phyloP scores from a whole-genome alignment of 1,140 invertebrate genomes.

The Melanaphis sacchari region DNA sequence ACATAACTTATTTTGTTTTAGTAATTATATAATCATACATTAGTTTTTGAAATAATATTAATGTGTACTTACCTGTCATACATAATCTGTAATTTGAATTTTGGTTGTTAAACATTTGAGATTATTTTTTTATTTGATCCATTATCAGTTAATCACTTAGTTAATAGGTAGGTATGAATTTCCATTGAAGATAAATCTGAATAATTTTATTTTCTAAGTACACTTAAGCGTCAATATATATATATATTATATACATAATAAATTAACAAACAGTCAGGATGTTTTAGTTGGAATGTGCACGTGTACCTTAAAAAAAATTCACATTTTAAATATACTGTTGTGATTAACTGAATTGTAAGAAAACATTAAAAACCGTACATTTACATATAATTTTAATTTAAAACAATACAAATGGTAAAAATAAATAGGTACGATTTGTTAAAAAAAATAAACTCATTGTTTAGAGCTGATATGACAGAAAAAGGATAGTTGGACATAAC shows the following conservation, averaged over 20 bases:
- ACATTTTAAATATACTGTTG: neutral
- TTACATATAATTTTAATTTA: neutral
- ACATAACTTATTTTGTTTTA: too few relatives aligned
- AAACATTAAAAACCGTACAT: neutral
- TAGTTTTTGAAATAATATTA: too few relatives aligned
- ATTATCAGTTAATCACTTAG: too few relatives aligned
- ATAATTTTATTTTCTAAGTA: too few relatives aligned
- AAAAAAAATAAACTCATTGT: neutral
- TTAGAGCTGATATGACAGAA: neutral
- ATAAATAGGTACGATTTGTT: neutral
- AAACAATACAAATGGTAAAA: neutral
- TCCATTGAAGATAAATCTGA: too few relatives aligned
- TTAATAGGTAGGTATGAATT: too few relatives aligned
- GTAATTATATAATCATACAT: too few relatives aligned
- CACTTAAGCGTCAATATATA: too few relatives aligned
- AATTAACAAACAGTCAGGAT: neutral
- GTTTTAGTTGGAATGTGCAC: neutral
- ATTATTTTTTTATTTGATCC: neutral
- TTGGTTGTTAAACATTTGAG: neutral
- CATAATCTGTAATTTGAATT: neutral
- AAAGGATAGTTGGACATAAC: neutral
- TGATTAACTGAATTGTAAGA: neutral
- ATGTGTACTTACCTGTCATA: too few relatives aligned
- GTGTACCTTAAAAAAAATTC: neutral
- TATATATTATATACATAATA: too few relatives aligned